Percentiles rank a stretch among this genome's conserved stretches.
Evolutionary conservation across 2,888 invertebrate species (phyloP).

Genomic region (Malthinus seriepunctatus): DNA sequence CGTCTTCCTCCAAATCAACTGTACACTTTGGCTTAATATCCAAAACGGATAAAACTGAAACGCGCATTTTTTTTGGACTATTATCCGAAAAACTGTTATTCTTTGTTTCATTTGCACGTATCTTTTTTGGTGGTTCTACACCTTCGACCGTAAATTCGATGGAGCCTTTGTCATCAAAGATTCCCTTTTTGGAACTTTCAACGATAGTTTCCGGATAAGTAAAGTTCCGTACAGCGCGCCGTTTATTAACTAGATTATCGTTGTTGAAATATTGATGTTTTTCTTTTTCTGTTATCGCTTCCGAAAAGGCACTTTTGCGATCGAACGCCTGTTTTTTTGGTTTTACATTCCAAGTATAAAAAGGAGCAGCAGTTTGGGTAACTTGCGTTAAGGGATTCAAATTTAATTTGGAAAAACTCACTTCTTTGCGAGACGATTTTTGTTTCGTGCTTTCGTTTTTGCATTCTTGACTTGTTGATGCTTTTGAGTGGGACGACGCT

Average conservation of each 20-base stretch:
- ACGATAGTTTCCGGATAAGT: conserved; percentile 27
- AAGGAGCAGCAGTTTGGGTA: neutral
- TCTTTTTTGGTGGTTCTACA: conserved; percentile 33
- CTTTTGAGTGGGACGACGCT: neutral
- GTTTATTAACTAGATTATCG: neutral
- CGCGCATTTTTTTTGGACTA: neutral
- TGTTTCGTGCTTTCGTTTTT: neutral
- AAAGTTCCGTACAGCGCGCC: neutral
- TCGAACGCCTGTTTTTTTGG: conserved; percentile 4
- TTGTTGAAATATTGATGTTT: neutral
- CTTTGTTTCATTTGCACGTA: neutral
- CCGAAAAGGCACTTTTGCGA: conserved; percentile 5
- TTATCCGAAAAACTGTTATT: neutral
- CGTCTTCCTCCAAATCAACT: neutral
- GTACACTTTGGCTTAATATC: conserved; percentile 11
- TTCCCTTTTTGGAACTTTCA: conserved; percentile 33
- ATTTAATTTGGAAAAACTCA: conserved; percentile 30
- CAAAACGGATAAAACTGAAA: conserved; percentile 4
- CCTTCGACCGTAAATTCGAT: conserved; percentile 36
- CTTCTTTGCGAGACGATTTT: conserved; percentile 11
- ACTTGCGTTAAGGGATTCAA: conserved; percentile 18
- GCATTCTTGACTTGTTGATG: neutral
- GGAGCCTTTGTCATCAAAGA: conserved; percentile 9
- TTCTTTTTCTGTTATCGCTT: conserved; percentile 11
- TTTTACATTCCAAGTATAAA: neutral